Conservation (phyloP, 2,888 invertebrate genomes). For the Cryptocheilus praepositus region DNA sequence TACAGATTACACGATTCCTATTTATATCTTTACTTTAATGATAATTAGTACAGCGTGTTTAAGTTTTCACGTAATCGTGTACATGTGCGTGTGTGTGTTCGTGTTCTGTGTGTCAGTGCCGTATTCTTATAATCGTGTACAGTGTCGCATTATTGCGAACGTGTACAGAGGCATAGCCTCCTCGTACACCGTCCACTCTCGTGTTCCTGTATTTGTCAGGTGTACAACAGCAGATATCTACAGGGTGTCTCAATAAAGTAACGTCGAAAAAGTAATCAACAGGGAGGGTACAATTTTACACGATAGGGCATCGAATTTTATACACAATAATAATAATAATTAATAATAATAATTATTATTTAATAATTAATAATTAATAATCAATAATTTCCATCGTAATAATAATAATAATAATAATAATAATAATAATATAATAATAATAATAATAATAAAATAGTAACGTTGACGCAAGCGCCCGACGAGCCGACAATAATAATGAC, state of each 20-base stretch:
- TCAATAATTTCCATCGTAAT: conserved; percentile 38
- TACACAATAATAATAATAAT: conserved; percentile 63
- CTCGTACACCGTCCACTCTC: conserved; percentile 5
- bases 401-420: conserved; percentile 44
- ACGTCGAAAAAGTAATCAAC: conserved; percentile 65
- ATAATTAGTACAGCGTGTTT: conserved; percentile 61
- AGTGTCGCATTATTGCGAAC: conserved; percentile 6
- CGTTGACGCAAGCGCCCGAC: conserved; percentile 5
- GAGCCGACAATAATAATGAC: conserved; percentile 26
- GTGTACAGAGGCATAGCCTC: conserved; percentile 10
- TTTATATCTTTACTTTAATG: conserved; percentile 66
- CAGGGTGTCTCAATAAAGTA: conserved; percentile 60
- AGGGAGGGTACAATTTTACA: conserved; percentile 67
- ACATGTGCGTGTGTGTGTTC: conserved; percentile 30
- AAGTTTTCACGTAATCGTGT: conserved; percentile 37
- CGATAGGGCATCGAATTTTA: conserved; percentile 61
- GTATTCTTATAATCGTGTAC: conserved; percentile 1
- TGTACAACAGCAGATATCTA: conserved; percentile 68
- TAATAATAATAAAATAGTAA: conserved; percentile 35
- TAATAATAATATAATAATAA: conserved; percentile 41
- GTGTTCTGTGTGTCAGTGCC: conserved; percentile 18
- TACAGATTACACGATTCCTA: conserved; percentile 65
- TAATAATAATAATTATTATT: conserved; percentile 54
- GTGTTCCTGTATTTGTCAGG: conserved; percentile 30
- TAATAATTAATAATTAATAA: conserved; percentile 45